Evolutionary conservation across 2,797 vertebrate species (phyloP).

Genomic region (Danio albolineatus): DNA sequence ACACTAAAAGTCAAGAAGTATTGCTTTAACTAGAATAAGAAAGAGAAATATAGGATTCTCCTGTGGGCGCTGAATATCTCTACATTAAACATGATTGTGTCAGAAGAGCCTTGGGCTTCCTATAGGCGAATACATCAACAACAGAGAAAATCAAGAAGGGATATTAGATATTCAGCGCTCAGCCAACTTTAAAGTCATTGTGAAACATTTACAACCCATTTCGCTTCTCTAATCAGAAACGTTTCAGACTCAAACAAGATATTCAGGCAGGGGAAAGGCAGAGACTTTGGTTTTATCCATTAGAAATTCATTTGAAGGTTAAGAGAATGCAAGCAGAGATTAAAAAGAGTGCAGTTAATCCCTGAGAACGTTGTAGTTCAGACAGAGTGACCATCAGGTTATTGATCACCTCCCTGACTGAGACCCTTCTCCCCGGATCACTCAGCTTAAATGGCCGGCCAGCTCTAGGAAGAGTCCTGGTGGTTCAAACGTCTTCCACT

Average conservation of each 20-base stretch:
- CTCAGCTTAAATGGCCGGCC: too few species aligned
- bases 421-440: too few species aligned
- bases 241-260: neutral
- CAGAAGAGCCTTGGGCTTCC: neutral
- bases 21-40: neutral
- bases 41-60: neutral
- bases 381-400: too few species aligned
- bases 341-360: neutral
- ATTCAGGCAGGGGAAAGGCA: too few species aligned
- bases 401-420: too few species aligned
- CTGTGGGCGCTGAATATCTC: too few species aligned
- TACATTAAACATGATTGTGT: too few species aligned
- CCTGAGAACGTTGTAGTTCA: too few species aligned
- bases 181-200: neutral
- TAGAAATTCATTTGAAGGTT: neutral
- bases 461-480: too few species aligned
- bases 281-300: neutral
- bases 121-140: constrained; percentile 2
- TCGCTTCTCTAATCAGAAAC: neutral
- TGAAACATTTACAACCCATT: neutral
- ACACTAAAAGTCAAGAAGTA: neutral
- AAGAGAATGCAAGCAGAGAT: neutral
- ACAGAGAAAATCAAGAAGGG: constrained; percentile 47
- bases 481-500: too few species aligned
- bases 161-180: neutral